Percentiles rank a stretch among this genome's conserved stretches.
These are phyloP conservation scores for Andricus curvator DNA, from an alignment of 2,888 invertebrate genomes.

Conservation along the genomic window DNA sequence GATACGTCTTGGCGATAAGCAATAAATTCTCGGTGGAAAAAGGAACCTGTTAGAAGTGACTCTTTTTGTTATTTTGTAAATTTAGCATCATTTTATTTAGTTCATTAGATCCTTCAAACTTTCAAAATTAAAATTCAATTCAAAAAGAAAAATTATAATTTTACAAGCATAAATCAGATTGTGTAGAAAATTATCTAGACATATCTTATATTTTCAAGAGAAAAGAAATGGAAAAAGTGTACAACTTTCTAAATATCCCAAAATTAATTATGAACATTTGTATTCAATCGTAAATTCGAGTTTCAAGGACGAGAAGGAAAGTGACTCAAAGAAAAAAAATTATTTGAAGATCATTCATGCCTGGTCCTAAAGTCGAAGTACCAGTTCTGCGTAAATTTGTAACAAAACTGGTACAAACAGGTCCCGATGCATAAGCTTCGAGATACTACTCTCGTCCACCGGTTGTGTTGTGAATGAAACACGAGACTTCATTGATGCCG, in stretches of 20 bases:
- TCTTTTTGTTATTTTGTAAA: not conserved
- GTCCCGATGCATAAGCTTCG: slow-evolving; percentile 34
- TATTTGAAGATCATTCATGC: not conserved
- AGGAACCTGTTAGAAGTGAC: not conserved
- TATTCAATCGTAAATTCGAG: not conserved
- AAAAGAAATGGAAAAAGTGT: no score
- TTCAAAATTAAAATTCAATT: no score
- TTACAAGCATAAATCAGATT: no score
- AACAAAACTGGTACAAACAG: slow-evolving; percentile 39
- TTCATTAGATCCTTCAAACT: no score
- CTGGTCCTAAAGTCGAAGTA: slow-evolving; percentile 16
- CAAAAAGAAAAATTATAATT: no score
- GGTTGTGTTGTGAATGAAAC: slow-evolving; percentile 39
- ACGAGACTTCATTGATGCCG: slow-evolving; percentile 37
- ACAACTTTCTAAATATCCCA: no score
- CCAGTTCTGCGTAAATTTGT: slow-evolving; percentile 39
- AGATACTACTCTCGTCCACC: slow-evolving; percentile 33
- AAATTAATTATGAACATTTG: not conserved
- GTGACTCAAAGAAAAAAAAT: not conserved
- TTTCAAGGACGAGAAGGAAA: not conserved
- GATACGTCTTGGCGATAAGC: not conserved
- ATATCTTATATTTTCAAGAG: no score
- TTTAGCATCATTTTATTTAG: not conserved
- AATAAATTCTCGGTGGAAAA: not conserved
- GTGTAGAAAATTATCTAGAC: no score